phyloP scores from a whole-genome alignment of 2,888 invertebrate species.

The Aproaerema taeniolella region DNA sequence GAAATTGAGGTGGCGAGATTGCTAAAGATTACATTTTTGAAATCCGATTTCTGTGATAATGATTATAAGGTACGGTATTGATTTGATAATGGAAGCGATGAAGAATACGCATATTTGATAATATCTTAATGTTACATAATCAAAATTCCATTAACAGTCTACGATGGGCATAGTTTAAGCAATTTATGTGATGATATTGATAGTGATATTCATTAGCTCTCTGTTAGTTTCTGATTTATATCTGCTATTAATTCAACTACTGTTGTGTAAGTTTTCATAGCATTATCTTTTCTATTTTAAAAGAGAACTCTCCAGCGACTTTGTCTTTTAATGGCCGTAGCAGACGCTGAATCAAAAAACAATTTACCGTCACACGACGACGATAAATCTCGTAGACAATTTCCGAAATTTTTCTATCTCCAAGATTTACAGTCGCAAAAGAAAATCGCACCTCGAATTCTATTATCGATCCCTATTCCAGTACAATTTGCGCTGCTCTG shows the following conservation, averaged over 20 bases:
- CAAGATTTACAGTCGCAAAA: slow-evolving; percentile 64
- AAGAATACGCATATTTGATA: neutral
- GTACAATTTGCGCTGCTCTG: slow-evolving; percentile 67
- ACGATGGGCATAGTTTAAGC: too few relatives aligned
- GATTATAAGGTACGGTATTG: slow-evolving; percentile 18
- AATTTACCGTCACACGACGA: slow-evolving; percentile 45
- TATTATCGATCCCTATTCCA: slow-evolving; percentile 72
- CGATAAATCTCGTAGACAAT: slow-evolving; percentile 66
- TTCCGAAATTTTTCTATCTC: slow-evolving; percentile 73
- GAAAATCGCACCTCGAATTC: slow-evolving; percentile 72
- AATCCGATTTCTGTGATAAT: slow-evolving; percentile 29
- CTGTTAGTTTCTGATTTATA: too few relatives aligned
- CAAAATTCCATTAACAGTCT: slow-evolving; percentile 3
- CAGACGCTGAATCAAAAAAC: slow-evolving; percentile 50
- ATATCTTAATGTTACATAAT: slow-evolving; percentile 1
- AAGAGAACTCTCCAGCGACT: too few relatives aligned
- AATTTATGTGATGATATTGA: too few relatives aligned
- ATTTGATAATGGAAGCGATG: slow-evolving; percentile 7
- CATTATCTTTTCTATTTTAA: too few relatives aligned
- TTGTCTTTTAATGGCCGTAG: slow-evolving; percentile 29
- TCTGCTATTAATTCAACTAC: too few relatives aligned
- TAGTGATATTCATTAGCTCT: too few relatives aligned
- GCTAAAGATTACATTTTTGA: slow-evolving; percentile 53
- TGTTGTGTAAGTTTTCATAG: too few relatives aligned
- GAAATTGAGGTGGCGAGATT: slow-evolving; percentile 50